phyloP scores from a whole-genome alignment of 2,888 invertebrate genomes.

The Chalcosyrphus nemorum region DNA sequence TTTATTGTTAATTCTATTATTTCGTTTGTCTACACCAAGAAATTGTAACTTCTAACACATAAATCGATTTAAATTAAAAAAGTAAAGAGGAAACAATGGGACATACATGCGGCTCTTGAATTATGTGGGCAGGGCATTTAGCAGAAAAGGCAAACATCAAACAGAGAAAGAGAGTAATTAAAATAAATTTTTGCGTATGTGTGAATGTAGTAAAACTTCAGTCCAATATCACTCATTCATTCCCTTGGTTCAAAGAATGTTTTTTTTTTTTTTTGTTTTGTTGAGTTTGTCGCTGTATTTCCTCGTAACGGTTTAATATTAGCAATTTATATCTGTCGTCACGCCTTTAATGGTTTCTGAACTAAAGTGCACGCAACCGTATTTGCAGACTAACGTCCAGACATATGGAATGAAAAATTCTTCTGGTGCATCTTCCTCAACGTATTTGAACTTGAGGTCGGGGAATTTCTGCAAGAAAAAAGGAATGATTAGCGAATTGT shows the following conservation, averaged over 20 bases:
- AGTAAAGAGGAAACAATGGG: background rate
- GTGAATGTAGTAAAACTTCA: conserved; percentile 64
- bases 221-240: conserved; percentile 70
- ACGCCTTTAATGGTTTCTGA: conserved; percentile 81
- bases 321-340: conserved; percentile 81
- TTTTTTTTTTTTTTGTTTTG: conserved; percentile 18
- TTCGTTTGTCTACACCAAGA: conserved; percentile 22
- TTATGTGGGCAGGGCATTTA: background rate
- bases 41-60: conserved; percentile 12
- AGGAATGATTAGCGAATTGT: background rate
- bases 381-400: conserved; percentile 93
- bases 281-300: conserved; percentile 15
- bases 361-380: conserved; percentile 83
- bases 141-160: background rate
- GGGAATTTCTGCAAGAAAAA: conserved; percentile 98
- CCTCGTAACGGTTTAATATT: conserved; percentile 75
- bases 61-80: background rate
- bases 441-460: conserved; percentile 98
- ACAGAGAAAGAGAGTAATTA: conserved; percentile 12
- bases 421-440: conserved; percentile 99
- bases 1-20: conserved; percentile 19
- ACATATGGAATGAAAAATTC: conserved; percentile 99
- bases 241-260: conserved; percentile 53
- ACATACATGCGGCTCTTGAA: background rate
- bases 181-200: conserved; percentile 1